A percentile compares a stretch with the other conserved stretches of the same genome.
Evolutionary conservation across 2,113 vertebrate species (phyloP).

Genomic region (Oncorhynchus masou): DNA sequence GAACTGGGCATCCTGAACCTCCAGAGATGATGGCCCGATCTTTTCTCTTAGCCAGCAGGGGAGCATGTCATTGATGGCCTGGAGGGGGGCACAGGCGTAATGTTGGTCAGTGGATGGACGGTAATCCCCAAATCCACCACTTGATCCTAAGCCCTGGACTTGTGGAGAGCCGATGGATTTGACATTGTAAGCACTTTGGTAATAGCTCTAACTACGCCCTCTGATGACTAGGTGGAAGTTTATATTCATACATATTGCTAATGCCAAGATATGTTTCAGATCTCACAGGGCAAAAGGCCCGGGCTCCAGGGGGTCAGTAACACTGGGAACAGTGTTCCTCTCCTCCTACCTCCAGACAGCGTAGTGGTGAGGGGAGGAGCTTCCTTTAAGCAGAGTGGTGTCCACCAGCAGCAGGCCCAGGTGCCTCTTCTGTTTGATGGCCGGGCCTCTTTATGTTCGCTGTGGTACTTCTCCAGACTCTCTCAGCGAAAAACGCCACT

Average conservation of each 20-base stretch:
- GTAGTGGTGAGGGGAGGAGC: slow-evolving; percentile 75
- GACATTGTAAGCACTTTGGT: too few species aligned
- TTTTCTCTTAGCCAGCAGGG: slow-evolving; percentile 75
- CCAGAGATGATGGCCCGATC: slow-evolving; percentile 75
- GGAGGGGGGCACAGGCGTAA: slow-evolving; percentile 7
- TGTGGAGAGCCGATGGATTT: too few species aligned
- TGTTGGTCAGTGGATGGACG: too few species aligned
- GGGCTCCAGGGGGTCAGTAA: too few species aligned
- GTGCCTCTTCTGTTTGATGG: slow-evolving; percentile 69
- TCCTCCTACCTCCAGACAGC: slow-evolving; percentile 77
- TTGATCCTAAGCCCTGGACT: too few species aligned
- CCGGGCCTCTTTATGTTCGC: slow-evolving; percentile 71
- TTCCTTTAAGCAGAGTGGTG: slow-evolving; percentile 75
- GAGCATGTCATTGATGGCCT: slow-evolving; percentile 80
- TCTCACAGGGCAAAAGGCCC: too few species aligned
- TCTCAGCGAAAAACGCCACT: slow-evolving; percentile 76
- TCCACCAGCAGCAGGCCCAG: slow-evolving; percentile 83
- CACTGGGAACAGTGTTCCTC: not conserved
- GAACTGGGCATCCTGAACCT: slow-evolving; percentile 78
- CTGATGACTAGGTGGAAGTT: too few species aligned
- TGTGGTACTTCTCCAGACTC: slow-evolving; percentile 77
- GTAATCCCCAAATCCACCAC: too few species aligned
- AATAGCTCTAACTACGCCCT: too few species aligned
- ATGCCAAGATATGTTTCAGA: too few species aligned
- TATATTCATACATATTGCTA: too few species aligned